Conservation (phyloP, 2,888 invertebrate genomes). For the Drosophila kambysellisi region DNA sequence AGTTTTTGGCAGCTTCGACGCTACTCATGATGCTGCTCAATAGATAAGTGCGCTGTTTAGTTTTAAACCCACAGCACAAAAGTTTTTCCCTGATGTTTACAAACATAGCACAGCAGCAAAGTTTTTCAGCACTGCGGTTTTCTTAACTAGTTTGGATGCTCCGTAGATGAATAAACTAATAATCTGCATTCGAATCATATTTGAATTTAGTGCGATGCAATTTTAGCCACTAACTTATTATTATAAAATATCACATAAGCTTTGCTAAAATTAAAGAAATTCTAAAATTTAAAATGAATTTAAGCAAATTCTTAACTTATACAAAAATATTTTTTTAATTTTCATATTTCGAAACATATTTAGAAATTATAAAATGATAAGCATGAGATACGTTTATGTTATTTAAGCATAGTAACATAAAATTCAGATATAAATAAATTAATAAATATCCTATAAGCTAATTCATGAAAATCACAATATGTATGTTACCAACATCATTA, state of each 20-base stretch:
- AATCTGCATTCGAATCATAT: background rate
- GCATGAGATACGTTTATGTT: background rate
- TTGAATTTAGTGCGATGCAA: background rate
- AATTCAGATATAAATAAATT: background rate
- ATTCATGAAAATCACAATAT: too few relatives aligned
- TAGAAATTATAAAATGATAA: background rate
- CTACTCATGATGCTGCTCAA: conserved; percentile 61
- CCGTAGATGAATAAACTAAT: conserved; percentile 11
- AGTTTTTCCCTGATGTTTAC: conserved; percentile 45
- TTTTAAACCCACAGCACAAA: conserved; percentile 78
- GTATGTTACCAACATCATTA: background rate
- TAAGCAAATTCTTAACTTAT: background rate
- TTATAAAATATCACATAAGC: background rate
- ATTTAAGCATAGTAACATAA: background rate
- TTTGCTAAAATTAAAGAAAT: background rate
- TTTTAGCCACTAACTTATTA: background rate
- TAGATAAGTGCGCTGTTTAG: conserved; percentile 78
- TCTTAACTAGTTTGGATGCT: conserved; percentile 49
- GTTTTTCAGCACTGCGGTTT: conserved; percentile 57
- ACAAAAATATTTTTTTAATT: background rate
- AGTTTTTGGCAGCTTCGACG: conserved; percentile 71
- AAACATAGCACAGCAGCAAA: conserved; percentile 45
- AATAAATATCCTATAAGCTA: background rate
- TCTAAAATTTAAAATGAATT: background rate
- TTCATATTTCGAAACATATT: background rate